Base-by-base conservation (phyloP, 2,113 vertebrate genomes). In the Tor tambroides region DNA sequence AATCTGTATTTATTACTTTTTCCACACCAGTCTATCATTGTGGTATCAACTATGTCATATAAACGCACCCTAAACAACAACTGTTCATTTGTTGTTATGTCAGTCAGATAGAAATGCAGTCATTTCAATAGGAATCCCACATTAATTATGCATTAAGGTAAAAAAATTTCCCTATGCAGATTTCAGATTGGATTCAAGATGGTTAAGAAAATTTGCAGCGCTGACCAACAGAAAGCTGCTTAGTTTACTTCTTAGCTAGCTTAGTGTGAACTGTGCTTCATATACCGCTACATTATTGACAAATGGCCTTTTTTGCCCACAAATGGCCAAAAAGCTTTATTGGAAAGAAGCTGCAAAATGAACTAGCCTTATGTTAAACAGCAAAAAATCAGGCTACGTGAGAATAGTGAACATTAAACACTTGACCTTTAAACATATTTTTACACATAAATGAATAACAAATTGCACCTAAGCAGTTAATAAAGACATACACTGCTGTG, bases 401-500 rank as follows among this genome's bases (percentile, higher is more conserved):
- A 65, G 10, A 28, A 65, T 14, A 5, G 11, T 43, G 41, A 43
- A 43, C 41, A 12, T 46, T 12, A 41, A 35, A 74, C 71, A 74
- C 71, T 41, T 43, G 21, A 38, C 35, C 38, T 74, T n/a, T 74
- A 41, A 74, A 41, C 35, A 7, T 46, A 75, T 77, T 77, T 49
- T n/a, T 77, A 28, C 6, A 30, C n/a, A 49, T 51, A 51, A 51
- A 77, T 30, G 43, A 49, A 51, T 51, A 35, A 51, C 75, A 51
- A 51, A 77, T 51, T 28, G 17, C 75, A 77, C 78, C 30, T 56
- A 38, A 61, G 17, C 28, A 59, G 35, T 82, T 49, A 49, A 69
- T 82, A 46, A 49, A 82, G 80, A 46, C 23, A 49, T 82, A 12
- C 38, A 65, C 80, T 19, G 80, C 26, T 21, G 41, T 82, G 9